Conservation (phyloP, 1,140 invertebrate species). For the Trialeurodes vaporariorum region DNA sequence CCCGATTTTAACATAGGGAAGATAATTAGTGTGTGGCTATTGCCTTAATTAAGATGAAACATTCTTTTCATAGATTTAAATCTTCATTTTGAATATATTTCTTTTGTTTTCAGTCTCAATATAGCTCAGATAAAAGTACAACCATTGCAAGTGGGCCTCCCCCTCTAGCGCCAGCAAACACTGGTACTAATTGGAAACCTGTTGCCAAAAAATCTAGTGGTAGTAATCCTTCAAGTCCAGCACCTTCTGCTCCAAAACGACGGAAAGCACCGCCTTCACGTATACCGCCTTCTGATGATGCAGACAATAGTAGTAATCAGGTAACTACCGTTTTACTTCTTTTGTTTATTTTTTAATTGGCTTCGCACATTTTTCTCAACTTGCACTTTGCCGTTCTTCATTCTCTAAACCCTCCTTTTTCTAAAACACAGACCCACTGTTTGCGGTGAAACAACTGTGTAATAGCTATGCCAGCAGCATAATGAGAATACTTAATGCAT, state of each 20-base stretch:
- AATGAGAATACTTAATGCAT: too few relatives aligned
- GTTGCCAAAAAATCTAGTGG: conserved; percentile 8
- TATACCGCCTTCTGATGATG: conserved; percentile 14
- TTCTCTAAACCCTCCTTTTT: too few relatives aligned
- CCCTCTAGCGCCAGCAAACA: conserved; percentile 8
- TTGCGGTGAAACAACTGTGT: too few relatives aligned
- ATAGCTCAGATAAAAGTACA: conserved; percentile 14
- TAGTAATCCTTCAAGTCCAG: conserved; percentile 12
- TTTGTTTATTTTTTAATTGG: conserved; percentile 4
- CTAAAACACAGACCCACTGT: too few relatives aligned
- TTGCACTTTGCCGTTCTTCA: too few relatives aligned
- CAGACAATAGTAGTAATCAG: conserved; percentile 12
- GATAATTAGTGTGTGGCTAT: too few relatives aligned
- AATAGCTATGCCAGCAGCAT: too few relatives aligned
- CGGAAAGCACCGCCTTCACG: conserved; percentile 22
- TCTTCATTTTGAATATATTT: not conserved
- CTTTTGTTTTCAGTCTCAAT: conserved; percentile 15
- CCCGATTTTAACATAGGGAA: too few relatives aligned
- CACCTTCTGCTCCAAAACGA: conserved; percentile 18
- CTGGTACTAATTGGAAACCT: conserved; percentile 6
- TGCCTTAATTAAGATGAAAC: too few relatives aligned
- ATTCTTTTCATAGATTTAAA: too few relatives aligned
- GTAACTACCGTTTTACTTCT: conserved; percentile 4
- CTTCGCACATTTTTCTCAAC: too few relatives aligned
- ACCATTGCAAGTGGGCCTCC: conserved; percentile 9